These are phyloP conservation scores for Drosophila hawaiiensis DNA, from an alignment of 2,888 invertebrate genomes.

Conservation along the genomic window DNA sequence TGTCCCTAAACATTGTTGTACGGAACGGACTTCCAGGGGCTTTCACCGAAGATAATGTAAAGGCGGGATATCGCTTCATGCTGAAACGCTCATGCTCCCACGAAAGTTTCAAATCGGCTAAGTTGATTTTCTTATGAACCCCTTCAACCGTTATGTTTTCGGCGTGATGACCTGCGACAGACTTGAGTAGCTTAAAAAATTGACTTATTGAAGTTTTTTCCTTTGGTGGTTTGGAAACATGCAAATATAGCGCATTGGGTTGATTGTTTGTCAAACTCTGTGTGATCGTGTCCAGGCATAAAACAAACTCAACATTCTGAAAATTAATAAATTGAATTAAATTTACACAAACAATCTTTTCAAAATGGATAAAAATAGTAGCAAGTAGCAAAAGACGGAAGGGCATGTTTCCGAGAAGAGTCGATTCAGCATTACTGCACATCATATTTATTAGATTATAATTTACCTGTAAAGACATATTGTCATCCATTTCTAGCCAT, in stretches of 20 bases:
- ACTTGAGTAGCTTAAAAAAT: conserved; percentile 88
- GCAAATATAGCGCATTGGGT: conserved; percentile 89
- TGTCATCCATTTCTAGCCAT: conserved; percentile 91
- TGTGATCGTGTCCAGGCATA: conserved; percentile 94
- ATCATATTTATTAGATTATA: background rate
- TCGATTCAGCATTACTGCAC: background rate
- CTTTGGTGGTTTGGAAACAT: conserved; percentile 98
- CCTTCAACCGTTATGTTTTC: conserved; percentile 87
- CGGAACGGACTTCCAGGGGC: conserved; percentile 82
- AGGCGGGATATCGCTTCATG: conserved; percentile 95
- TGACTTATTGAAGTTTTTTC: conserved; percentile 91
- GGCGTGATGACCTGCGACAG: conserved; percentile 86
- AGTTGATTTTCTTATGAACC: conserved; percentile 97
- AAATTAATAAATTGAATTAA: background rate
- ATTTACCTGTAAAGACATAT: conserved; percentile 88
- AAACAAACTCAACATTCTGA: conserved; percentile 94
- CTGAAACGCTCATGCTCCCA: conserved; percentile 99
- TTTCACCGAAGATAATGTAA: conserved; percentile 93
- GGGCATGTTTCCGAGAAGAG: background rate
- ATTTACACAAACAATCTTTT: background rate
- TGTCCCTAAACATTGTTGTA: conserved; percentile 83
- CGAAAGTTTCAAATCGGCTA: conserved; percentile 94
- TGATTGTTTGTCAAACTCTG: conserved; percentile 85
- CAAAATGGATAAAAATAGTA: background rate
- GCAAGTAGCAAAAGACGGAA: background rate